Conservation (phyloP, 1,140 invertebrate genomes). For the Nylanderia fulva region DNA sequence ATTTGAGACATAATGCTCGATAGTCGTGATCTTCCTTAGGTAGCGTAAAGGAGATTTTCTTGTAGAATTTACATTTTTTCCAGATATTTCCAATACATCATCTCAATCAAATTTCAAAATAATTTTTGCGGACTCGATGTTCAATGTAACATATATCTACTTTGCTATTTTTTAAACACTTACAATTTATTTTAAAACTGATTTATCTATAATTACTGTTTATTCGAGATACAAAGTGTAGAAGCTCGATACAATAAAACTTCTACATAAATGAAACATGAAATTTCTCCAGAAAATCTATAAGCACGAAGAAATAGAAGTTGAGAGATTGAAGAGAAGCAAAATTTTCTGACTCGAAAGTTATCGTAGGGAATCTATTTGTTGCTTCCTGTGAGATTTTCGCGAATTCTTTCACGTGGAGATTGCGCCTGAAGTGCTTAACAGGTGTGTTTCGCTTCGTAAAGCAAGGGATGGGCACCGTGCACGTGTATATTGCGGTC, state of each 20-base stretch:
- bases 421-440: conserved; percentile 52
- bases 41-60: neutral
- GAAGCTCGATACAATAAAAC: no score
- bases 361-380: neutral
- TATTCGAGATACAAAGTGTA: no score
- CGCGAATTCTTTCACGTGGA: conserved; percentile 24
- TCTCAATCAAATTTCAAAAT: neutral
- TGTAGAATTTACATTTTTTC: neutral
- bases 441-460: conserved; percentile 64
- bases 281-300: no score
- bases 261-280: no score
- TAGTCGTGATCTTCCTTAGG: neutral
- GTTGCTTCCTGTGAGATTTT: conserved; percentile 43
- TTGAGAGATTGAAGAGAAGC: no score
- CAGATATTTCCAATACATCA: neutral
- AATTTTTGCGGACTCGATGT: neutral
- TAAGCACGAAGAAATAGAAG: no score
- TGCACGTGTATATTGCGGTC: conserved; percentile 67
- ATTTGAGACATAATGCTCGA: neutral
- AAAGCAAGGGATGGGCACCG: conserved; percentile 65
- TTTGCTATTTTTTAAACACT: no score
- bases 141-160: no score
- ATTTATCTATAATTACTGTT: no score
- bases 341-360: no score
- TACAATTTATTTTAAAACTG: no score